Conservation (phyloP, 2,113 vertebrate genomes). For the Tragelaphus strepsiceros region DNA sequence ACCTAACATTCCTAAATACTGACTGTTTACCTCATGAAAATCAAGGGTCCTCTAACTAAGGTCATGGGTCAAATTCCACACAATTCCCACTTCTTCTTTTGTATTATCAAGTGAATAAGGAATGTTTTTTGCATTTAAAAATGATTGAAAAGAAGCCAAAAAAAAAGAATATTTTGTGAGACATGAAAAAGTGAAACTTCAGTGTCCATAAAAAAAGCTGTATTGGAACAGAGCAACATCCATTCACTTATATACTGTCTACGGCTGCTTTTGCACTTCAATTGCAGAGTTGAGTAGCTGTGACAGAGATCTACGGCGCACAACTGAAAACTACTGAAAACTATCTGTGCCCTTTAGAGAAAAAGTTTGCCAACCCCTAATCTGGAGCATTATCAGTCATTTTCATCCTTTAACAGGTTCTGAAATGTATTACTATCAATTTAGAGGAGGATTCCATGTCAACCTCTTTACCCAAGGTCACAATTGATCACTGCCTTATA, state of each 20-base stretch:
- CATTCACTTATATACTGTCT: neutral
- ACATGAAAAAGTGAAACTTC: neutral
- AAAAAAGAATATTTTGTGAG: neutral
- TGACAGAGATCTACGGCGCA: rapidly evolving
- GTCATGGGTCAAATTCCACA: neutral
- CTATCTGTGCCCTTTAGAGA: neutral
- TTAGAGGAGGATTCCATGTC: neutral
- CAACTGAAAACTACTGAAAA: neutral
- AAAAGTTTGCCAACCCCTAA: neutral
- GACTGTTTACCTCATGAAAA: neutral
- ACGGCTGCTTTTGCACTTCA: neutral
- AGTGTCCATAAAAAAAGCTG: neutral
- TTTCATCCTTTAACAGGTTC: neutral
- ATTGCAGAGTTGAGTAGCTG: neutral
- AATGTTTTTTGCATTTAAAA: neutral
- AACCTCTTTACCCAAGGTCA: neutral
- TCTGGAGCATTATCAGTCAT: neutral
- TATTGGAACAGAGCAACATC: neutral
- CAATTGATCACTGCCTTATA: neutral
- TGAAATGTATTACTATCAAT: neutral
- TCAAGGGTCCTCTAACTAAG: neutral
- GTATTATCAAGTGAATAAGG: neutral
- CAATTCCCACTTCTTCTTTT: neutral
- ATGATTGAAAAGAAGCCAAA: neutral
- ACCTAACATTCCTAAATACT: neutral